Conservation (phyloP, 2,113 vertebrate genomes). For the Pachycephala philippinensis region DNA sequence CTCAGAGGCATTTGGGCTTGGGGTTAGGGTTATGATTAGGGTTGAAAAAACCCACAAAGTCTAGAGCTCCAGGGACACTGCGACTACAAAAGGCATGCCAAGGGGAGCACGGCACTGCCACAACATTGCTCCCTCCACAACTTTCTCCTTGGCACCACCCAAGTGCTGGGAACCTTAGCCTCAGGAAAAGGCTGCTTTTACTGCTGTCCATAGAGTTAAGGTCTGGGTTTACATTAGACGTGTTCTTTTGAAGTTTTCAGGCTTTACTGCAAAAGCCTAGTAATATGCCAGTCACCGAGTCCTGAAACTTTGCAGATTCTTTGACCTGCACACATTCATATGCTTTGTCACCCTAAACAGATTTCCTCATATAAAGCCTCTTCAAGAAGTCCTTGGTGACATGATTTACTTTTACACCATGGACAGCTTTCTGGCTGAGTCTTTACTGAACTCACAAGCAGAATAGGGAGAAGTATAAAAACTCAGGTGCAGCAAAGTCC, state of each 20-base stretch:
- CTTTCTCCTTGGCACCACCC: not conserved
- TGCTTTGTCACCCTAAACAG: not conserved
- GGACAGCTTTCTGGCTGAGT: not conserved
- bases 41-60: not conserved
- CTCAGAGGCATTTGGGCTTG: not conserved
- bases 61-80: not conserved
- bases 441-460: not conserved
- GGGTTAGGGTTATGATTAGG: rapidly evolving
- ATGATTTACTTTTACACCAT: not conserved
- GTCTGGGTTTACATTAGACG: not conserved
- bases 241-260: not conserved
- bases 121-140: not conserved
- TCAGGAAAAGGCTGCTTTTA: not conserved
- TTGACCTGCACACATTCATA: not conserved
- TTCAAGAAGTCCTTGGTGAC: not conserved
- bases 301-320: not conserved
- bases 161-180: not conserved
- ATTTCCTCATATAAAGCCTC: not conserved
- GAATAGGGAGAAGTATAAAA: not conserved
- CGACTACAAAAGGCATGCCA: not conserved
- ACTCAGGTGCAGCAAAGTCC: not conserved
- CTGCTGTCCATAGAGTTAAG: not conserved
- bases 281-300: not conserved
- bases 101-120: not conserved
- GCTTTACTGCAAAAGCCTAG: not conserved